Evolutionary conservation across 1,140 invertebrate genomes (phyloP).

Genomic region (Drosophila subobscura): DNA sequence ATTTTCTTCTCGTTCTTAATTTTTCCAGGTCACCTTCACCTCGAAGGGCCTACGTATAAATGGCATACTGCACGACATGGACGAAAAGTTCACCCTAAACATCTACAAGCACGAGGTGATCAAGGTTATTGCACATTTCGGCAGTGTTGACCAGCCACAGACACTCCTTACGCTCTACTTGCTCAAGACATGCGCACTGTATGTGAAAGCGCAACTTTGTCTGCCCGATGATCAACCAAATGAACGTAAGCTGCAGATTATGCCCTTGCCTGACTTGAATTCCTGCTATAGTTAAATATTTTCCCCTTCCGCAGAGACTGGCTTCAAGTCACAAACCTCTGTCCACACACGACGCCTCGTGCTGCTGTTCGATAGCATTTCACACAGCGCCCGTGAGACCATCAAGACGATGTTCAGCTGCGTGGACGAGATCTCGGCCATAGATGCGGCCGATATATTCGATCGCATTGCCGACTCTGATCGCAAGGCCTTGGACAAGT

Average conservation of each 20-base stretch:
- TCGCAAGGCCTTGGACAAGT: conserved; percentile 61
- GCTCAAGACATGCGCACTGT: conserved; percentile 86
- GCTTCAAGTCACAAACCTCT: conserved; percentile 84
- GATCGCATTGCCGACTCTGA: conserved; percentile 85
- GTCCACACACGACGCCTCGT: conserved; percentile 86
- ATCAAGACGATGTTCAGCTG: conserved; percentile 88
- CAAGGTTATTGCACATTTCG: conserved; percentile 90
- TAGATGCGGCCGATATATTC: conserved; percentile 92
- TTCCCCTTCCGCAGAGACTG: conserved; percentile 82
- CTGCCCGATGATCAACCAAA: conserved; percentile 84
- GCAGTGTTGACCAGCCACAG: conserved; percentile 87
- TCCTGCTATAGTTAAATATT: background rate
- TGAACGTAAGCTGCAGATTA: conserved; percentile 51
- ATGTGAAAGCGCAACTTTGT: conserved; percentile 88
- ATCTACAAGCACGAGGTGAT: conserved; percentile 88
- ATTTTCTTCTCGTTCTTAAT: too few relatives aligned
- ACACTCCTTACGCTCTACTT: conserved; percentile 92
- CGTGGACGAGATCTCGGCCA: conserved; percentile 88
- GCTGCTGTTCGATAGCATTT: conserved; percentile 88
- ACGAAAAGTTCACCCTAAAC: conserved; percentile 83
- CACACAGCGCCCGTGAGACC: conserved; percentile 87
- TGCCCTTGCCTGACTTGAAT: background rate
- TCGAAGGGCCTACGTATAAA: conserved; percentile 87
- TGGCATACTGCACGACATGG: conserved; percentile 86
- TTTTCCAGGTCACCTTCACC: conserved; percentile 86